A percentile compares a stretch with the other conserved stretches of the same genome.
Conservation (phyloP, 2,113 vertebrate genomes). For the Corythoichthys intestinalis region DNA sequence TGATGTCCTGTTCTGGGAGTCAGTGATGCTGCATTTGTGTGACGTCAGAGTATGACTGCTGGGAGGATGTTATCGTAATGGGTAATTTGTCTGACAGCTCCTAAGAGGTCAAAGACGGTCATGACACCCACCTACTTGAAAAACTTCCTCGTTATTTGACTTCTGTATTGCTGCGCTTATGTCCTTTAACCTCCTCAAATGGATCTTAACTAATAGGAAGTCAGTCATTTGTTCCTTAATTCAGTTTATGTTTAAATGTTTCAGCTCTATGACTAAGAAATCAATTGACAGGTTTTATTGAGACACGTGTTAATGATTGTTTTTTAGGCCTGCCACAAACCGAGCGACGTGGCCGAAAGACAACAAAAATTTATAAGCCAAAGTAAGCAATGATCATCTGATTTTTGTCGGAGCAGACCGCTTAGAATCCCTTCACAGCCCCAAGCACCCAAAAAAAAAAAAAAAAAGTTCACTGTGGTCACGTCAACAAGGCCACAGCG, state of each 20-base stretch:
- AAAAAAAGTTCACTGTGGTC: neutral
- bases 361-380: neutral
- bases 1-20: neutral
- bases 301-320: neutral
- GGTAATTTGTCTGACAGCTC: neutral
- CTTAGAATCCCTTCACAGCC: neutral
- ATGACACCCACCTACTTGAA: constrained; percentile 35
- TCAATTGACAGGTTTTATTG: neutral
- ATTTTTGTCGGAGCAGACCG: neutral
- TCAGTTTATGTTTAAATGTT: constrained; percentile 11
- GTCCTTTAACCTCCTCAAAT: neutral
- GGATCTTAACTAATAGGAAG: neutral
- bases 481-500: neutral
- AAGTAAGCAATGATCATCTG: neutral
- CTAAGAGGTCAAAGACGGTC: constrained; percentile 31
- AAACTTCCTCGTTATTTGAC: neutral
- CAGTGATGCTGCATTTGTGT: neutral
- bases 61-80: constrained; percentile 18
- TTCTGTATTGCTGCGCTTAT: neutral
- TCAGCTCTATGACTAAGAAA: neutral
- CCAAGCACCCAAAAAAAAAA: neutral
- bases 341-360: too few relatives aligned
- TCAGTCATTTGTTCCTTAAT: neutral
- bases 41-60: constrained; percentile 1
- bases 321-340: neutral